Evolutionary conservation across 2,113 vertebrate genomes (phyloP).

Genomic region (Puffinus mauretanicus): DNA sequence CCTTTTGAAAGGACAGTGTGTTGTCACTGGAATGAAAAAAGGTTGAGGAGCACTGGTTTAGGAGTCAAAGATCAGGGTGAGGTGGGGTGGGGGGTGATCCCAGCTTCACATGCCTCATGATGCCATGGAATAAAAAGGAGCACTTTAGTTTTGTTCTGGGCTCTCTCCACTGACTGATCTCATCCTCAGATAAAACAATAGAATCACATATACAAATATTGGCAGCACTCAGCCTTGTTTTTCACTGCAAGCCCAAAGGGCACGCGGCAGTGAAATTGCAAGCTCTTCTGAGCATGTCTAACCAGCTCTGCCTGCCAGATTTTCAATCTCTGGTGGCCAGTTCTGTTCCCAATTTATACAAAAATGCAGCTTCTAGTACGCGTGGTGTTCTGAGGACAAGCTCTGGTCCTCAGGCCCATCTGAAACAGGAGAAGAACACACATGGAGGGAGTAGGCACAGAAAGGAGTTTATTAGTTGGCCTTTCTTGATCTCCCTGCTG

Average conservation of each 20-base stretch:
- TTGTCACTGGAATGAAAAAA: neutral
- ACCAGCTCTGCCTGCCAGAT: conserved; percentile 20
- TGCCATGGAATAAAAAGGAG: neutral
- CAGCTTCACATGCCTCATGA: neutral
- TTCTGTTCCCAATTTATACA: neutral
- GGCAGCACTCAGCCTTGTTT: conserved; percentile 29
- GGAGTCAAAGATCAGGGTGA: neutral
- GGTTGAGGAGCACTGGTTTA: neutral
- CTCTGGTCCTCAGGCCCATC: neutral
- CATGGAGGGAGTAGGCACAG: neutral
- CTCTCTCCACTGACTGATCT: neutral
- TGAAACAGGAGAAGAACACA: neutral
- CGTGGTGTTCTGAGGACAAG: neutral
- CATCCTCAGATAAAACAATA: neutral
- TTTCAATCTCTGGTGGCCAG: neutral
- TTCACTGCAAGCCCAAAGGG: conserved; percentile 2
- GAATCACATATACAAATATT: neutral
- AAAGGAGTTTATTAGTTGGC: neutral
- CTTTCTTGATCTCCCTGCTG: neutral
- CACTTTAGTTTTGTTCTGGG: neutral
- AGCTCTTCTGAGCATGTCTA: conserved; percentile 47
- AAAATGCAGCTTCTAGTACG: neutral
- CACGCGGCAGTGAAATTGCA: neutral
- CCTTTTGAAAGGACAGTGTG: neutral
- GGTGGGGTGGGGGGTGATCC: neutral